phyloP scores from a whole-genome alignment of 37 sponge, comb jelly and placozoan genomes.

The Hexactinellida sp. region DNA sequence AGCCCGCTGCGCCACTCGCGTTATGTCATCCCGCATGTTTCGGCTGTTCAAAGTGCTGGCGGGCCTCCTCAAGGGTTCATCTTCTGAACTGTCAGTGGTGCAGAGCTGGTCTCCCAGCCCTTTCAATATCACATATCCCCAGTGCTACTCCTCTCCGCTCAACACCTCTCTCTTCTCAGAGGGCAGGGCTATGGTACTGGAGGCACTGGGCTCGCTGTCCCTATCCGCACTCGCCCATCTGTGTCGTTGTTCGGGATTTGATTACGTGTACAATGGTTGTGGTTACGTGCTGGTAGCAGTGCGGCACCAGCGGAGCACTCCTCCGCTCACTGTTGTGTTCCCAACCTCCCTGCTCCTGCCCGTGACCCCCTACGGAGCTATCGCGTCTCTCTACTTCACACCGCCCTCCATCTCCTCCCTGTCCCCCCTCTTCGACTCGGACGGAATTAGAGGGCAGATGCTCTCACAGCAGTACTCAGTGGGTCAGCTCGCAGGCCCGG shows the following conservation, averaged over 20 bases:
- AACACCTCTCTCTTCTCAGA: not conserved
- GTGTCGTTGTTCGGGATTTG: not conserved
- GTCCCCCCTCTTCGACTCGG: not conserved
- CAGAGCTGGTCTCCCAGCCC: not conserved
- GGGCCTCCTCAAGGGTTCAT: not conserved
- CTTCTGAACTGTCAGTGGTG: not conserved
- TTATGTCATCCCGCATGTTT: not conserved
- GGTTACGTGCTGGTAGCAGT: not conserved
- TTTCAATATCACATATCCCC: not conserved
- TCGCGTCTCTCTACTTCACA: not conserved
- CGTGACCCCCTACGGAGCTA: not conserved
- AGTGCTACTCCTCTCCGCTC: not conserved
- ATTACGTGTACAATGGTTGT: not conserved
- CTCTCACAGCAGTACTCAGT: not conserved
- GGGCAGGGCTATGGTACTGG: not conserved
- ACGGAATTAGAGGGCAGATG: not conserved
- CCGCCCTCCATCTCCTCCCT: not conserved
- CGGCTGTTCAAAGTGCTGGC: not conserved
- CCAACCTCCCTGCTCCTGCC: not conserved
- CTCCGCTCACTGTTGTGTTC: not conserved
- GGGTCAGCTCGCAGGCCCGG: not conserved
- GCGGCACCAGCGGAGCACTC: not conserved
- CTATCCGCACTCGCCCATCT: not conserved
- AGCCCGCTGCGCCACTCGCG: not conserved
- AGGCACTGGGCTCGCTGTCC: not conserved